Base-by-base conservation (phyloP, 2,113 vertebrate species). In the Mesocricetus auratus region DNA sequence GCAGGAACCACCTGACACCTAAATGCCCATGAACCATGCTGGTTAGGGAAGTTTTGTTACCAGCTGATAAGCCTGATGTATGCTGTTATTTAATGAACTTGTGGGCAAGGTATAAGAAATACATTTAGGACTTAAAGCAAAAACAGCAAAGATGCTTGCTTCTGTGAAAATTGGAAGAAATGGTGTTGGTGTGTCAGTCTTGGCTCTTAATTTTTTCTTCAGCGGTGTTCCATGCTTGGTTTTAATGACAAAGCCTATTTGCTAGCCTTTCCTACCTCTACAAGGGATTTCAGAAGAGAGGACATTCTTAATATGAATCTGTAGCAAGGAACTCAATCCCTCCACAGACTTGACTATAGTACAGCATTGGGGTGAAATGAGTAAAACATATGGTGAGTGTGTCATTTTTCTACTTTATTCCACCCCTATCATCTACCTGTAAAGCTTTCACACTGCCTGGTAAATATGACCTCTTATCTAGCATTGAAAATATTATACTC, bases 401-500 rank as follows among this genome's bases (percentile, higher is more conserved):
- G 0, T 79, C 7, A 66, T 87, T 69, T 62, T 78, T 88, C 24
- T 36, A 8, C 66, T 71, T n/a, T 69, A 85, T 33, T 47, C 45
- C 1, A 15, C 6, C 8, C 1, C 15, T 85, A 26, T 39, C 7
- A 53, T 89, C 47, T 73, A 15, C 29, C 3, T 81, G 19, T 1
- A 92, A 22, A 73, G 22, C 3, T 75, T 53, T 82, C 26, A 90
- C 15, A 29, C 11, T 24, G 45, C 39, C 45, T 87, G 36, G 21
- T 39, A 93, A 89, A 83, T 58, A 58, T 6, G 19, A 86, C 6
- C 58, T 39, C 90, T 92, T 62, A 92, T 62, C 12, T 88, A 89
- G 89, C 33, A 85, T 33, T 92, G 33, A 94, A 58, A 62, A 97
- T 36, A 26, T 69, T 86, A 73, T 33, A 94, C 24, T 85, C 53